Conservation (phyloP, 2,888 invertebrate species). For the Apeira syringaria region DNA sequence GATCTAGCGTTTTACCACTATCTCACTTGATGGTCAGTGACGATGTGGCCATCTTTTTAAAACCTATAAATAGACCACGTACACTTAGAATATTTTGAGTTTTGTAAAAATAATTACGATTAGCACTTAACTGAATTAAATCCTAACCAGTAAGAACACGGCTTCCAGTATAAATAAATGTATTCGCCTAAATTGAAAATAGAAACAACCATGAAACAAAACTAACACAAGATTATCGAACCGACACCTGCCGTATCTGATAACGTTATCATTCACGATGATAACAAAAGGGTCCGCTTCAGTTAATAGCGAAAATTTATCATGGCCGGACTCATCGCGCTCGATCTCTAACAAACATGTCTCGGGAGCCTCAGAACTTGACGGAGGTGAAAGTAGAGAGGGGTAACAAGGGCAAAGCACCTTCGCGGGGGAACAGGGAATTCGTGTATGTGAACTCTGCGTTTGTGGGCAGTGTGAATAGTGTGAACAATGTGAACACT, state of each 20-base stretch:
- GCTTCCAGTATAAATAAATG: no score
- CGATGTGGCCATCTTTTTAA: no score
- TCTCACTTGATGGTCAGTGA: no score
- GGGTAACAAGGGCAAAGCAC: constrained; percentile 23
- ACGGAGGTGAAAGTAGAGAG: constrained; percentile 25
- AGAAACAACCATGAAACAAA: constrained; percentile 1
- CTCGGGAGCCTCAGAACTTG: constrained; percentile 3
- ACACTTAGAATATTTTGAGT: no score
- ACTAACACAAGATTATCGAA: constrained; percentile 23
- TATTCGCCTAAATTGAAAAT: constrained; percentile 3
- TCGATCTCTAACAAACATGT: constrained; percentile 13
- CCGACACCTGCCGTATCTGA: constrained; percentile 23
- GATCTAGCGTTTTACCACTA: no score
- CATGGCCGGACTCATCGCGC: constrained; percentile 14
- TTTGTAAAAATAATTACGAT: no score
- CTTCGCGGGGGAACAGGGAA: constrained; percentile 37
- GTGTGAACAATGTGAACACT: constrained; percentile 39
- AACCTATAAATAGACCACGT: no score
- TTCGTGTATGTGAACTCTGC: constrained; percentile 66
- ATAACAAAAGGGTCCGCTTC: constrained; percentile 31
- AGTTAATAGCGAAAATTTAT: constrained; percentile 13
- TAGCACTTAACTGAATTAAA: no score
- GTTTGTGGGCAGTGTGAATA: constrained; percentile 57
- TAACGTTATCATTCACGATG: constrained; percentile 24
- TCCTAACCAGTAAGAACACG: no score